A percentile compares a stretch with the other conserved stretches of the same genome.
These are phyloP conservation scores for Enteromius viviparus DNA, from an alignment of 2,797 vertebrate genomes.

Conservation along the genomic window DNA sequence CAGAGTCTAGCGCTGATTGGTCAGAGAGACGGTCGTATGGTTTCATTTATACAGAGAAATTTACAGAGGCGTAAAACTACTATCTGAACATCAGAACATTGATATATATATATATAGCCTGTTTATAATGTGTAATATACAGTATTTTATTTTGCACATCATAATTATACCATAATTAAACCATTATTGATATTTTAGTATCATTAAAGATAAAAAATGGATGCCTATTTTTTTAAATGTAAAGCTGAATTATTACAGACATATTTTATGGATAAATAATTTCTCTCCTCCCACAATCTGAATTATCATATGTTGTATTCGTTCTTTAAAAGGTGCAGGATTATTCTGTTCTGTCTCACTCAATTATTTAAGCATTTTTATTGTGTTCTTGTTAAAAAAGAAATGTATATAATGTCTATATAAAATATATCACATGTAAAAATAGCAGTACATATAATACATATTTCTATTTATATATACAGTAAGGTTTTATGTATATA, in stretches of 20 bases:
- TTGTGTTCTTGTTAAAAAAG: not conserved
- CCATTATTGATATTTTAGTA: not conserved
- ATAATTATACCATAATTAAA: not conserved
- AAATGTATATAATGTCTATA: no score
- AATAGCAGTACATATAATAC: not conserved
- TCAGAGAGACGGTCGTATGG: not conserved
- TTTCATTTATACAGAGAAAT: conserved; percentile 24
- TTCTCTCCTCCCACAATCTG: not conserved
- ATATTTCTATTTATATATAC: not conserved
- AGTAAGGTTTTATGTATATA: not conserved
- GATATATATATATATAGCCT: no score
- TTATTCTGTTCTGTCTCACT: not conserved
- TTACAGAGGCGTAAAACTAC: not conserved
- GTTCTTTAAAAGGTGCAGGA: not conserved
- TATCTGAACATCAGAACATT: not conserved
- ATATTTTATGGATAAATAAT: not conserved
- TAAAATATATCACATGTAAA: not conserved
- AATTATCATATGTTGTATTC: not conserved
- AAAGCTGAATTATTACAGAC: not conserved
- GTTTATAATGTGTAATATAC: not conserved
- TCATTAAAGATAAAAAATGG: not conserved
- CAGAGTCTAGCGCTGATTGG: conserved; percentile 19
- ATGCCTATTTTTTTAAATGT: not conserved
- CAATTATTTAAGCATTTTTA: no score
- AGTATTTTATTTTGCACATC: not conserved